Evolutionary conservation across 2,797 vertebrate species (phyloP), one percentile per base, ranked within the genome.

Genomic region (Sparidentex hasta): DNA sequence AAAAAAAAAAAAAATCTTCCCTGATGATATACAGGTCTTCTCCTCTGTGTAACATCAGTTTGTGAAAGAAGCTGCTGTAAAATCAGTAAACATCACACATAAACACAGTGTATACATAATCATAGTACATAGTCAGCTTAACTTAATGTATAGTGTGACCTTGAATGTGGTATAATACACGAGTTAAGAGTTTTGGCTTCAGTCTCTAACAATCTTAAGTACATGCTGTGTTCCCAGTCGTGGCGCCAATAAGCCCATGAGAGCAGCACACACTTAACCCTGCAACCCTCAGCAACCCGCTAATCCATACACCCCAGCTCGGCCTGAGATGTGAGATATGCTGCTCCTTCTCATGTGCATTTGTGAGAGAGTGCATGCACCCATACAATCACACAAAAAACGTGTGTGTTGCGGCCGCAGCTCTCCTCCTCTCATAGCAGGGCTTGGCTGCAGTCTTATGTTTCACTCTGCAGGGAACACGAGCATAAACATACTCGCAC

Each of bases 381-480:
- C 56, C 14, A 2, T 79, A 50, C 52, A 55, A 58, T 65, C 55
- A 83, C n/a, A 70, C 46, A 63, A 41, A 78, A 64, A 33, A 55
- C 55, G 58, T 59, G 65, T 80, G 66, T 71, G 58, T 65, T 51
- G 46, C 50, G 11, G 74, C 70, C 70, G 56, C 56, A 69, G 52
- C 50, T 71, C 44, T 85, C 27, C 69, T 79, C 25, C 75, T 86
- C 82, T 89, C 64, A 71, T 71, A 52, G 69, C 55, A 70, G 41
- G 68, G 73, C 54, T 85, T 48, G 68, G 67, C 81, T 83, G 76
- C 82, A 82, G 81, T 88, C 74, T 91, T 85, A 67, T 85, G 69
- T 88, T 91, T 80, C 74, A 77, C 82, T 87, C 72, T 90, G 79
- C 78, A 85, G 91, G 69, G 66, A 87, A 55, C n/a, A 27, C 65